These are phyloP conservation scores for Serinus canaria DNA, from an alignment of 2,113 vertebrate species.

Conservation along the genomic window DNA sequence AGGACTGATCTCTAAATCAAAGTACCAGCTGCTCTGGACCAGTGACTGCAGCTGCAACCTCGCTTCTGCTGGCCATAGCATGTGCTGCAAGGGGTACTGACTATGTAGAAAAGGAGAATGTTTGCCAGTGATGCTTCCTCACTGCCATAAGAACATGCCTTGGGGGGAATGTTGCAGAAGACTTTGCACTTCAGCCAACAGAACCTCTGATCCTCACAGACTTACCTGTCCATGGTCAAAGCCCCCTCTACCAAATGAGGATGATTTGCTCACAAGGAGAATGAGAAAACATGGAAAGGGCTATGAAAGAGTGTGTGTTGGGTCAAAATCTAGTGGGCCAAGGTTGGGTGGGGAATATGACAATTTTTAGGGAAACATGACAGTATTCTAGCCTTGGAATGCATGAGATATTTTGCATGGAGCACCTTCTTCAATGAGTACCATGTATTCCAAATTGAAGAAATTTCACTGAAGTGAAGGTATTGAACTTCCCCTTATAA, in stretches of 20 bases:
- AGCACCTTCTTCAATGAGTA: background rate
- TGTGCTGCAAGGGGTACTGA: background rate
- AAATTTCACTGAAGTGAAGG: background rate
- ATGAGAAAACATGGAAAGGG: background rate
- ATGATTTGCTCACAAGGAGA: background rate
- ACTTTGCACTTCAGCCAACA: background rate
- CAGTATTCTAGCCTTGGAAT: background rate
- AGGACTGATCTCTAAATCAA: background rate
- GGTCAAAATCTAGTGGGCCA: background rate
- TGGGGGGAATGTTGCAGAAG: background rate
- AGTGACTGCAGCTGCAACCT: background rate
- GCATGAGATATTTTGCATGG: background rate
- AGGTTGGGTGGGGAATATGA: background rate
- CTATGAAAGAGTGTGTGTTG: background rate
- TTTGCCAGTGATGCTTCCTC: background rate
- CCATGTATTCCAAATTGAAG: background rate
- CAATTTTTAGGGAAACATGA: background rate
- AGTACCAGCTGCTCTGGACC: accelerated
- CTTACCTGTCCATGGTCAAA: background rate
- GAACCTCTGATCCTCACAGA: background rate
- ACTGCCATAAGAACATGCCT: background rate
- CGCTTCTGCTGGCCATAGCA: background rate
- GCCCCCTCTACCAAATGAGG: background rate
- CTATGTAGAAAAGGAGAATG: background rate
- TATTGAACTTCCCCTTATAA: background rate